Base-by-base conservation (phyloP, 2,888 invertebrate species). In the Alloscopus bannaensis region DNA sequence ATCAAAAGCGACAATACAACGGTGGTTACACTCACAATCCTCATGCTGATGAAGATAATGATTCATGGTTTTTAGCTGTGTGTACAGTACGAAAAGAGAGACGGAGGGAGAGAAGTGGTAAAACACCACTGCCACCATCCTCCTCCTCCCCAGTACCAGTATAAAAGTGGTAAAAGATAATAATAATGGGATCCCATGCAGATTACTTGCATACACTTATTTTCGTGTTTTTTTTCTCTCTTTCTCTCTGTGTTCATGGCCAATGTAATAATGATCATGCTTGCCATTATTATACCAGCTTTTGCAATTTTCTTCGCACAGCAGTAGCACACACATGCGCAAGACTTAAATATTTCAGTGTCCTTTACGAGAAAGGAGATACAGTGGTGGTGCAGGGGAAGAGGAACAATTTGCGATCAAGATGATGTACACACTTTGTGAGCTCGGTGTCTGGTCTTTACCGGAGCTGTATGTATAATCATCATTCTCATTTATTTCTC, bases 1-100 rank as follows among this genome's bases (percentile, higher is more conserved):
- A 72, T 72, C 72, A 72, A 55, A 52, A 72, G 72, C 72, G 72
- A 72, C 72, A 72, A 64, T 71, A 31, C 64, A 72, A 72, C 72
- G 72, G 72, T 72, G 50, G 50, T 64, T 71, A 40, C 52, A 40
- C 31, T 59, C 45, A 60, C 47, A 45, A 36, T 55, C 42, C 29
- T 31, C 68, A 45, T 57, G 31, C 16, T 60, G 52, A 47, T 47
- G 24, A 71, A 71, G 62, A 71, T 71, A 62, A 71, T 71, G 60
- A 71, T 71, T 70, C 70, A 70, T 47, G 59, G 31, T 36, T 59
- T 59, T 6, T 45, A 36, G 36, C 36, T 36, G 36, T 13, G 36
- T 36, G 6, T 36, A 13, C n/a, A n/a, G n/a, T n/a, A n/a, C n/a
- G n/a, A n/a, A n/a, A n/a, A n/a, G n/a, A n/a, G n/a, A n/a, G n/a